Evolutionary conservation across 2,888 invertebrate species (phyloP).

Genomic region (Calliphora vomitoria): DNA sequence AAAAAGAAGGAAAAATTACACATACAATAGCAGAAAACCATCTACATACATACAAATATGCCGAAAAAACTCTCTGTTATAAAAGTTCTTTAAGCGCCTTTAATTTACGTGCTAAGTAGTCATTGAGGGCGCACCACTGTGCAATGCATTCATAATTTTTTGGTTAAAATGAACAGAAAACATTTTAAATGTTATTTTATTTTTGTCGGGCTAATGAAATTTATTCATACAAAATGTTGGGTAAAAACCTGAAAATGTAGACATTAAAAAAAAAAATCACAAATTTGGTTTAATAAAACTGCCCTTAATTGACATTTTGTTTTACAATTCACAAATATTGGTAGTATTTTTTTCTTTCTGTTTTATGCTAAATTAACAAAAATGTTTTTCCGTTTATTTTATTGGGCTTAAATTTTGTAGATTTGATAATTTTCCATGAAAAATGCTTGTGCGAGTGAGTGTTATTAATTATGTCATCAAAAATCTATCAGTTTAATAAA

Average conservation of each 20-base stretch:
- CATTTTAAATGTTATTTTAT: background rate
- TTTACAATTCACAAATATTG: background rate
- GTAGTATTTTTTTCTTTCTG: background rate
- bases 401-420: background rate
- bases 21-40: background rate
- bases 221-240: background rate
- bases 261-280: background rate
- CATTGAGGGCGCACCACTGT: constrained; percentile 1
- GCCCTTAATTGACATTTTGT: constrained; percentile 16
- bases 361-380: constrained; percentile 14
- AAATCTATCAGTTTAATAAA: background rate
- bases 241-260: background rate
- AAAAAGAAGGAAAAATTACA: constrained; percentile 11
- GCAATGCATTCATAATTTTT: background rate
- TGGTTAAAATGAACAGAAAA: background rate
- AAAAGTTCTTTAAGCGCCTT: constrained; percentile 48
- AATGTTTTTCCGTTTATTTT: background rate
- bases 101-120: constrained; percentile 62
- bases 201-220: background rate
- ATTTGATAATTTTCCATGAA: background rate
- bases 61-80: constrained; percentile 9
- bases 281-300: background rate
- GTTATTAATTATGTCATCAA: constrained; percentile 9
- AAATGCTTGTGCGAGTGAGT: background rate
- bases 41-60: background rate